Conservation (phyloP, 2,113 vertebrate genomes). For the Laterallus jamaicensis region DNA sequence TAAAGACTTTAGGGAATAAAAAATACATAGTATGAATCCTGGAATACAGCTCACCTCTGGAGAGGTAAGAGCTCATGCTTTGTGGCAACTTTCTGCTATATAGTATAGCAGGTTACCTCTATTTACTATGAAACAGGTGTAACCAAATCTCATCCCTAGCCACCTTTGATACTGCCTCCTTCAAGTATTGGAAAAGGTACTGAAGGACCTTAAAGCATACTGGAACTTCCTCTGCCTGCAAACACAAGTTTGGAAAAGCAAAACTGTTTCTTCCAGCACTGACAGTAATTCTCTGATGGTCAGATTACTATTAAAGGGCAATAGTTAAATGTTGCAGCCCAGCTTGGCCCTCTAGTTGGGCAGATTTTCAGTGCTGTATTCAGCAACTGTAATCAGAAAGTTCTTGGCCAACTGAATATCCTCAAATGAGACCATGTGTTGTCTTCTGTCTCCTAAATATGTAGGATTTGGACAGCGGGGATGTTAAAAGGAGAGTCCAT, state of each 20-base stretch:
- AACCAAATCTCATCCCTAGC: not conserved
- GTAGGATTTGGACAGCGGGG: slow-evolving; percentile 85
- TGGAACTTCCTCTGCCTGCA: not conserved
- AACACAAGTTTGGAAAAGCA: not conserved
- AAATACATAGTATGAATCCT: not conserved
- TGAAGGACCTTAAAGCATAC: not conserved
- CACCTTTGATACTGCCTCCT: not conserved
- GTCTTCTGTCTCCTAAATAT: not conserved
- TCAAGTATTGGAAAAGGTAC: not conserved
- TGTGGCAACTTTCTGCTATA: not conserved
- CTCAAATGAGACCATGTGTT: not conserved
- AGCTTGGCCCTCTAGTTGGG: not conserved
- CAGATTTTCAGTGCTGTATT: not conserved
- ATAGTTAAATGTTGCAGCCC: not conserved
- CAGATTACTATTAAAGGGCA: not conserved
- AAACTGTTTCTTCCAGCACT: not conserved
- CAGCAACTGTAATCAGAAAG: not conserved
- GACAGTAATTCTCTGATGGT: not conserved
- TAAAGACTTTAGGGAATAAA: not conserved
- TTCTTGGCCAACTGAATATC: not conserved
- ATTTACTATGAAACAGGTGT: not conserved
- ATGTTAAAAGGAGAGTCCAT: slow-evolving; percentile 86
- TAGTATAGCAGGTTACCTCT: not conserved
- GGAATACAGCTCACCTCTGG: not conserved
- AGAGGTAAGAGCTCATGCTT: not conserved